A percentile compares a stretch with the other conserved stretches of the same genome.
Conservation (phyloP, 2,797 vertebrate species). For the Pseudomugil tenellus region DNA sequence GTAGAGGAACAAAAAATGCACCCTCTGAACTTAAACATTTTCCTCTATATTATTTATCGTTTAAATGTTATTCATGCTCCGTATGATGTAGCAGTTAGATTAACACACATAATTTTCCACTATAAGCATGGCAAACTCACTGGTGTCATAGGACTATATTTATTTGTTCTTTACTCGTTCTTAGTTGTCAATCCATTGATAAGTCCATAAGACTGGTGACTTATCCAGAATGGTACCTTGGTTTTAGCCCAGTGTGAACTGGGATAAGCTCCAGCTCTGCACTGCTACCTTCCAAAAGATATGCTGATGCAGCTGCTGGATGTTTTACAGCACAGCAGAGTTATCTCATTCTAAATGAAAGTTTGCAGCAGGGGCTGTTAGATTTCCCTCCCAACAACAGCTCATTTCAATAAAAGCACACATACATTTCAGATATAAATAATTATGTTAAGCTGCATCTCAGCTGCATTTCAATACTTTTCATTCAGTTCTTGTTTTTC, state of each 20-base stretch:
- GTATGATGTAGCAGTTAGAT: neutral
- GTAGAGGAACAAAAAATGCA: neutral
- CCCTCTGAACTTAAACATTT: neutral
- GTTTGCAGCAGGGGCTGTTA: neutral
- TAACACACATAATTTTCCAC: too few relatives aligned
- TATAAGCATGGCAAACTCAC: too few relatives aligned
- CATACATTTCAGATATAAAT: neutral
- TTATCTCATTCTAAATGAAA: neutral
- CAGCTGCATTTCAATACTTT: too few relatives aligned
- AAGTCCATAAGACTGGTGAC: neutral
- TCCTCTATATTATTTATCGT: neutral
- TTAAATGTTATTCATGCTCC: neutral
- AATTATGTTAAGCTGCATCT: too few relatives aligned
- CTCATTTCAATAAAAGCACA: neutral
- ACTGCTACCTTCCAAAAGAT: neutral
- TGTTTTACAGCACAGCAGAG: neutral
- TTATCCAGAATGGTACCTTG: neutral
- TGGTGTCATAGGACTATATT: neutral
- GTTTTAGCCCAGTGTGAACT: neutral
- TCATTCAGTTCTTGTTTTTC: too few relatives aligned
- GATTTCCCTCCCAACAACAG: neutral
- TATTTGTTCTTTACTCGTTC: neutral
- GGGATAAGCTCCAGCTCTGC: neutral
- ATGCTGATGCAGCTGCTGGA: neutral
- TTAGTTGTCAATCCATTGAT: too few relatives aligned